Conservation (phyloP, 1,140 invertebrate genomes). For the Hylaeus volcanicus region DNA sequence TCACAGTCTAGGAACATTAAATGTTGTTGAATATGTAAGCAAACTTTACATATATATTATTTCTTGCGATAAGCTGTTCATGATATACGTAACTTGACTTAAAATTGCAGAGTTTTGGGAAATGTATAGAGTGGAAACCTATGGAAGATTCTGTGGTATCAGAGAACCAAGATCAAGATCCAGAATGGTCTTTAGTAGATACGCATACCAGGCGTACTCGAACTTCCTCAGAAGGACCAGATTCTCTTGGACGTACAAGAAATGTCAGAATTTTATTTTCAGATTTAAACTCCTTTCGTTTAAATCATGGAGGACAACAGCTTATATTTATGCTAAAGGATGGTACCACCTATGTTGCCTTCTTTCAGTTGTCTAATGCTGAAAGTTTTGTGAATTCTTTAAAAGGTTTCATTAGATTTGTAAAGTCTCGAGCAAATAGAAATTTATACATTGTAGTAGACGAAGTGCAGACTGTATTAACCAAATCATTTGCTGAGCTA, state of each 20-base stretch:
- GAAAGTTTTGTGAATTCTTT: conserved; percentile 88
- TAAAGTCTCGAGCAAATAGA: conserved; percentile 86
- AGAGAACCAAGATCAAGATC: conserved; percentile 88
- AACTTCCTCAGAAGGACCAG: conserved; percentile 80
- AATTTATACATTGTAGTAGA: conserved; percentile 86
- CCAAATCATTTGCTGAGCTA: conserved; percentile 92
- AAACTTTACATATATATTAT: not conserved
- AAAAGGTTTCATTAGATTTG: conserved; percentile 83
- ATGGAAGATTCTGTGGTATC: conserved; percentile 86
- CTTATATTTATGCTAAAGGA: conserved; percentile 88
- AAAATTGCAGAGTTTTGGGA: conserved; percentile 77
- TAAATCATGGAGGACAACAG: conserved; percentile 85
- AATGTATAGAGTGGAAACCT: conserved; percentile 90
- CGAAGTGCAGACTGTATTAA: conserved; percentile 84
- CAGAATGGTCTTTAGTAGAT: conserved; percentile 91
- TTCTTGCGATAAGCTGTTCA: not conserved
- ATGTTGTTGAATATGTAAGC: conserved; percentile 80
- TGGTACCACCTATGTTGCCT: conserved; percentile 87
- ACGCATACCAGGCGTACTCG: conserved; percentile 83
- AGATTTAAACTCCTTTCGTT: conserved; percentile 85
- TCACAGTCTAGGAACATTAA: conserved; percentile 77
- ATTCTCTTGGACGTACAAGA: conserved; percentile 81
- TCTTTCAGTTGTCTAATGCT: conserved; percentile 93
- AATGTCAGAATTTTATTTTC: conserved; percentile 84
- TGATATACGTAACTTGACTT: conserved; percentile 1